phyloP scores from a whole-genome alignment of 1,140 invertebrate genomes.

The Dendroctonus valens region DNA sequence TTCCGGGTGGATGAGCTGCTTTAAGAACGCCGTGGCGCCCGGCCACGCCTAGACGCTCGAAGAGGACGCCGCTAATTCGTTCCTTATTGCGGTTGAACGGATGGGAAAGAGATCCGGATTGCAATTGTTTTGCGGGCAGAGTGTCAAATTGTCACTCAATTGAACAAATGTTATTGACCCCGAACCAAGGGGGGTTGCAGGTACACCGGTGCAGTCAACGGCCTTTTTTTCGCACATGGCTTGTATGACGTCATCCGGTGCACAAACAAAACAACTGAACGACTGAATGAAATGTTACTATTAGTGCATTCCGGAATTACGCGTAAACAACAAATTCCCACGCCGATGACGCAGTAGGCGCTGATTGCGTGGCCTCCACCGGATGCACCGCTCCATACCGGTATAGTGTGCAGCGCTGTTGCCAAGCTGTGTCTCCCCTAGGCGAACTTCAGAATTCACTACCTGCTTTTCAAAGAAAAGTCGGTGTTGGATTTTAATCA shows the following conservation, averaged over 20 bases:
- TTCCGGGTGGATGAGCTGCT: not conserved
- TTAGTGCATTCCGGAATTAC: conserved; percentile 30
- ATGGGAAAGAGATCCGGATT: not conserved
- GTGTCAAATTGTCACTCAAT: no score
- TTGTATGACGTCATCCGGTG: no score
- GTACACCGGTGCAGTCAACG: no score
- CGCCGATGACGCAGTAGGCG: conserved; percentile 23
- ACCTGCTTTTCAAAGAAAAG: no score
- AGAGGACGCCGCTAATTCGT: conserved; percentile 6
- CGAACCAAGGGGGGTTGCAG: no score
- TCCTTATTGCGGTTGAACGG: conserved; percentile 1
- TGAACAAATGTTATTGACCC: no score
- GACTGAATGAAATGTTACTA: conserved; percentile 26
- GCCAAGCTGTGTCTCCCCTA: not conserved
- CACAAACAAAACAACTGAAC: conserved; percentile 14
- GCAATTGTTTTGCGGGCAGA: not conserved
- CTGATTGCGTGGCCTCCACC: conserved; percentile 19
- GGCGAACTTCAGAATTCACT: no score
- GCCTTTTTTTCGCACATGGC: no score
- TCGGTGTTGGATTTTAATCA: no score
- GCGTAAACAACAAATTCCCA: conserved; percentile 32
- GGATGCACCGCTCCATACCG: conserved; percentile 20
- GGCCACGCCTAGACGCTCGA: conserved; percentile 15
- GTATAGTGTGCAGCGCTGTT: conserved; percentile 19
- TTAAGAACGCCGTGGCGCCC: conserved; percentile 15